Conservation (phyloP, 2,113 vertebrate genomes). For the Hypocryptadius cinnamomeus region DNA sequence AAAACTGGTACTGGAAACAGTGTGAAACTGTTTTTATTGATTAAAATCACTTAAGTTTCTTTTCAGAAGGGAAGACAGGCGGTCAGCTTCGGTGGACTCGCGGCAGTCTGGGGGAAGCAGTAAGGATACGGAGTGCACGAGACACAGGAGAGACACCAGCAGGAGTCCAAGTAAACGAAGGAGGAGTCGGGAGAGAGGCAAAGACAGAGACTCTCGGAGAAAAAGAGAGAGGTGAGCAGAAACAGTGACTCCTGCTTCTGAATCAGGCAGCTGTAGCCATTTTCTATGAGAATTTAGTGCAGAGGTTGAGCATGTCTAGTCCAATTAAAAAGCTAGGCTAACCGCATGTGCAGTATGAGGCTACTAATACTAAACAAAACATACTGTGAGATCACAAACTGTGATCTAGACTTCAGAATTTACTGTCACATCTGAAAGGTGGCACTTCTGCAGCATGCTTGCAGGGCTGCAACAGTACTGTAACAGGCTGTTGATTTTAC, state of each 20-base stretch:
- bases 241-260: neutral
- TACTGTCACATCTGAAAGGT: neutral
- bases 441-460: accelerated
- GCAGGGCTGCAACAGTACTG: neutral
- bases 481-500: neutral
- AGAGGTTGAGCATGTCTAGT: neutral
- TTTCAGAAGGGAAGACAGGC: conserved; percentile 61
- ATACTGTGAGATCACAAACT: neutral
- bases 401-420: neutral
- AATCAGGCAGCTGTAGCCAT: neutral
- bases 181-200: conserved; percentile 71
- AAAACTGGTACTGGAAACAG: neutral
- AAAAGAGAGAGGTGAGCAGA: conserved; percentile 66
- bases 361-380: neutral
- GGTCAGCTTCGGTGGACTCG: conserved; percentile 81
- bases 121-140: conserved; percentile 55
- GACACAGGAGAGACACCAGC: conserved; percentile 67
- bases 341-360: neutral
- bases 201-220: conserved; percentile 64
- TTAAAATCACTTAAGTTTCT: neutral
- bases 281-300: neutral
- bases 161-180: conserved; percentile 69
- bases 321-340: neutral
- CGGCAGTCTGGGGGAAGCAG: conserved; percentile 69
- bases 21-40: neutral